Percentiles rank a stretch among this genome's conserved stretches.
These are phyloP conservation scores for Galemys pyrenaicus DNA, from an alignment of 2,113 vertebrate genomes.

Conservation along the genomic window DNA sequence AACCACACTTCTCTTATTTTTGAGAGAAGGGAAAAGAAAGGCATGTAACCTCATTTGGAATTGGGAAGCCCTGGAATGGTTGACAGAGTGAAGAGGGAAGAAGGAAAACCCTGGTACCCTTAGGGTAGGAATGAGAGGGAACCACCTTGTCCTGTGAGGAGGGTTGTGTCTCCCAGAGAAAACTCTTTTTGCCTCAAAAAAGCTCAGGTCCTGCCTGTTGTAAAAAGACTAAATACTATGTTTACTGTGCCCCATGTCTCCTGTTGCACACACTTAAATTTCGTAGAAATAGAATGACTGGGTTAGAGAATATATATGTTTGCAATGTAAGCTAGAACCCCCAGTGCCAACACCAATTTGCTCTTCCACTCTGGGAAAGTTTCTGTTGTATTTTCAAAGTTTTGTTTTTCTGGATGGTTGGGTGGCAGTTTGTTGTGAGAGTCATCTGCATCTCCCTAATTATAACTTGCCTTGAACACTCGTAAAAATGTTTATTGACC, in stretches of 20 bases:
- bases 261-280: background rate
- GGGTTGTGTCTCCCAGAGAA: background rate
- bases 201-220: background rate
- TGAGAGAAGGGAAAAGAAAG: background rate
- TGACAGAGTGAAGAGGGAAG: background rate
- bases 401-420: background rate
- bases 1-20: background rate
- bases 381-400: background rate
- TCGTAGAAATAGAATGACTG: background rate
- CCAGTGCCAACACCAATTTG: background rate
- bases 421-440: background rate
- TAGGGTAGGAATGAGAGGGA: background rate
- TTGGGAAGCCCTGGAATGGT: background rate
- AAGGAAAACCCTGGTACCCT: too few relatives aligned
- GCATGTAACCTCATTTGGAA: background rate
- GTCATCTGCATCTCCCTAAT: background rate
- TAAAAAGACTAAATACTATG: background rate
- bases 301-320: background rate
- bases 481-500: background rate
- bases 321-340: too few relatives aligned
- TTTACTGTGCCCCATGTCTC: background rate
- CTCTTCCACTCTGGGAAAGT: background rate
- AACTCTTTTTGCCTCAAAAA: accelerated
- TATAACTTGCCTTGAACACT: background rate
- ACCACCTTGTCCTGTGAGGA: too few relatives aligned